These are phyloP conservation scores for Dolichomitus sp. DNA, from an alignment of 2,888 invertebrate species.

Conservation along the genomic window DNA sequence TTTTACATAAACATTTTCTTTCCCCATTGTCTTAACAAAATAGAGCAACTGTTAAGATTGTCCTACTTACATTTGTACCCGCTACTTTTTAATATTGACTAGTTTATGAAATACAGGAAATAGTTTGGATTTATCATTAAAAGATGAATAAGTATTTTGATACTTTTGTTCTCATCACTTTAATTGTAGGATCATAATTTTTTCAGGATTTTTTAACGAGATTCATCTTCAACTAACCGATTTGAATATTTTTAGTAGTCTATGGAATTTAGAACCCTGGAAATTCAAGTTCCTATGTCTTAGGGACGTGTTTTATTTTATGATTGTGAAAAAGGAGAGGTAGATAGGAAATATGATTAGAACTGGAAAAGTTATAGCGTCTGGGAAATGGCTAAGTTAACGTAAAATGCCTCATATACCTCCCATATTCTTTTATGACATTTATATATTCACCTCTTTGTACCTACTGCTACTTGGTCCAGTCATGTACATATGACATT, in stretches of 20 bases:
- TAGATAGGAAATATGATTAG: not conserved
- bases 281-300: no score
- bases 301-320: no score
- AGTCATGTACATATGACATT: constrained; percentile 33
- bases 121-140: no score
- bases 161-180: no score
- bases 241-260: no score
- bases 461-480: constrained; percentile 11
- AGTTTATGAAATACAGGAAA: no score
- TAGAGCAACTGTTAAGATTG: not conserved
- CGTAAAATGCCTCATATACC: not conserved
- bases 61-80: not conserved
- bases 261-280: no score
- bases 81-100: not conserved
- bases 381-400: not conserved
- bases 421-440: constrained; percentile 5
- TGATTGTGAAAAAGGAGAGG: not conserved
- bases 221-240: no score
- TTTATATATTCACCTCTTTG: constrained; percentile 59
- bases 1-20: not conserved
- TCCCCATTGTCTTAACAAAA: not conserved
- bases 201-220: no score
- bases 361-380: not conserved
- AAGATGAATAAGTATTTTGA: no score
- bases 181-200: no score